These are phyloP conservation scores for Sigmodon hispidus DNA, from an alignment of 2,113 vertebrate species.

Conservation along the genomic window DNA sequence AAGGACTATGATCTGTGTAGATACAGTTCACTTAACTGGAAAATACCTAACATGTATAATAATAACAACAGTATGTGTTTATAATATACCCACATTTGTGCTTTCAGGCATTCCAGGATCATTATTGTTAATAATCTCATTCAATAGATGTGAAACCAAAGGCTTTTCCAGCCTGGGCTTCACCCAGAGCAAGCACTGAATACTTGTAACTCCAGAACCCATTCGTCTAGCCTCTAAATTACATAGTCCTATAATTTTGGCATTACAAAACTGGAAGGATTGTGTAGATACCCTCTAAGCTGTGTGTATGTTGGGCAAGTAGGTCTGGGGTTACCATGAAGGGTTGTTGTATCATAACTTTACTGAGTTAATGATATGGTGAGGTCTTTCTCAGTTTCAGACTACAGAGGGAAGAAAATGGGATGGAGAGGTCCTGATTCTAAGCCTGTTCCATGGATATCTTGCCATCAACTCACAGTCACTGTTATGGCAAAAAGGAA, in stretches of 20 bases:
- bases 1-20: background rate
- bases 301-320: background rate
- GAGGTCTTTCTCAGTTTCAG: background rate
- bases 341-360: background rate
- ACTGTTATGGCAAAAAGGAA: background rate
- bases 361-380: background rate
- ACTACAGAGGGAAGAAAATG: background rate
- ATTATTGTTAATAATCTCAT: constrained; percentile 14
- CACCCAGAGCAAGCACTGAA: background rate
- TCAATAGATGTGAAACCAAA: constrained; percentile 9
- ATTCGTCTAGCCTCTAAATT: background rate
- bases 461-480: background rate
- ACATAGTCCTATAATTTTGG: background rate
- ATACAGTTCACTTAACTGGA: background rate
- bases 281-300: constrained; percentile 1
- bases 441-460: background rate
- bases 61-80: constrained; percentile 16
- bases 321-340: background rate
- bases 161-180: background rate
- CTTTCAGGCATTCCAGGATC: background rate
- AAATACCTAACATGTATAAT: background rate
- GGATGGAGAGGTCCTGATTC: constrained; percentile 1
- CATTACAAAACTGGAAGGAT: background rate
- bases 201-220: background rate
- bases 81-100: background rate